These are phyloP conservation scores for Paralvinella palmiformis DNA, from an alignment of 1,140 invertebrate genomes.

Conservation along the genomic window DNA sequence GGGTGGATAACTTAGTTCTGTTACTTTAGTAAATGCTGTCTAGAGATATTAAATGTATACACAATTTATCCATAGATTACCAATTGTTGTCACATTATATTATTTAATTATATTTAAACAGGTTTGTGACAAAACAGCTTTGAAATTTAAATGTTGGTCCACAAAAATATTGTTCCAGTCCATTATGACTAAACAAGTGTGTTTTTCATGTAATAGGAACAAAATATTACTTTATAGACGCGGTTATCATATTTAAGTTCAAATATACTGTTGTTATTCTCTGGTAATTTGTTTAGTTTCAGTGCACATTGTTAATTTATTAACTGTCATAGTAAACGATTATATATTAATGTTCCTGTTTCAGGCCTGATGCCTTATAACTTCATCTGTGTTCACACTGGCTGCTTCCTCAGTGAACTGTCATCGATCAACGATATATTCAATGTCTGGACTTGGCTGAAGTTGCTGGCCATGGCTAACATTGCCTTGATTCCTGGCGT, in stretches of 20 bases:
- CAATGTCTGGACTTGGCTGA: constrained; percentile 50
- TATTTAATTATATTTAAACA: no score
- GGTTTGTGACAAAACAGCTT: no score
- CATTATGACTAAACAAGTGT: no score
- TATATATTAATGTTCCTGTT: constrained; percentile 20
- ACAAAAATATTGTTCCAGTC: no score
- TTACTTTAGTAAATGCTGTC: no score
- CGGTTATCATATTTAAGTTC: not conserved
- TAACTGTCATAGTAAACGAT: not conserved
- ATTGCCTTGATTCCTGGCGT: constrained; percentile 2
- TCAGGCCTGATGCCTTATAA: constrained; percentile 63
- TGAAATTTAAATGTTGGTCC: no score
- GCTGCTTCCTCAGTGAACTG: constrained; percentile 56
- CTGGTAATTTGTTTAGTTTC: not conserved
- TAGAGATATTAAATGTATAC: no score
- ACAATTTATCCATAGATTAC: no score
- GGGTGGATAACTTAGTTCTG: no score
- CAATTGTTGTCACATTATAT: no score
- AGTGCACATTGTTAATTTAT: not conserved
- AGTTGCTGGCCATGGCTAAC: constrained; percentile 39
- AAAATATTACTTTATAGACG: not conserved
- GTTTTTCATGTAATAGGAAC: no score
- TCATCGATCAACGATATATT: constrained; percentile 57
- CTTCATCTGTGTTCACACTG: constrained; percentile 61
- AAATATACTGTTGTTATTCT: not conserved